phyloP scores from a whole-genome alignment of 1,140 invertebrate genomes.

The Neoseiulus cucumeris region DNA sequence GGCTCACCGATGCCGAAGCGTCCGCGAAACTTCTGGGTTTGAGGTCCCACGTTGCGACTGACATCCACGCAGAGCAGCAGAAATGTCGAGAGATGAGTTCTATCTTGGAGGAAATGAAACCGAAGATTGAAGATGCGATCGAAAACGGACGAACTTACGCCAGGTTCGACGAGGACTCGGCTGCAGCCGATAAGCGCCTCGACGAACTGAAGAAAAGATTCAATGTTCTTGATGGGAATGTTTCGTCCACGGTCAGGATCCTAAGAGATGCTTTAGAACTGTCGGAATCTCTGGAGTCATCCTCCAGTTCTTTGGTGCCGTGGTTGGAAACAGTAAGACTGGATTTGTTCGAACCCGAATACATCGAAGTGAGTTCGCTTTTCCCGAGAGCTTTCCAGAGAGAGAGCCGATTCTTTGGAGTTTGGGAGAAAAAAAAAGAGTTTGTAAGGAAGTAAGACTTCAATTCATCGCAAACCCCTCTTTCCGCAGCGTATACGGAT shows the following conservation, averaged over 20 bases:
- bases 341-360: not conserved
- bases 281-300: not conserved
- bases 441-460: too few relatives aligned
- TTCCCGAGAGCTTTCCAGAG: too few relatives aligned
- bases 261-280: not conserved
- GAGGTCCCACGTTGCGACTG: constrained; percentile 49
- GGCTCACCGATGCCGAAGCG: constrained; percentile 48
- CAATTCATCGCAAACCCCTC: too few relatives aligned
- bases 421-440: too few relatives aligned
- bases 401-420: too few relatives aligned
- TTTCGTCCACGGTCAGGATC: constrained; percentile 15
- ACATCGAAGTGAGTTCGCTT: not conserved
- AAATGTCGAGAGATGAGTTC: constrained; percentile 68
- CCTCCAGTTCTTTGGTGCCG: constrained; percentile 1
- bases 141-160: constrained; percentile 56
- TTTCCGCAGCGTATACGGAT: constrained; percentile 25
- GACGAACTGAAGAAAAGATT: constrained; percentile 67
- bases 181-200: constrained; percentile 49
- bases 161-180: constrained; percentile 42
- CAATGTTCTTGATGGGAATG: constrained; percentile 43
- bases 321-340: not conserved
- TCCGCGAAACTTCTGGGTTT: constrained; percentile 51
- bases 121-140: constrained; percentile 68
- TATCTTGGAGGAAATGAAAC: constrained; percentile 63
- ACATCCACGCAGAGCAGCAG: constrained; percentile 53